A percentile compares a stretch with the other conserved stretches of the same genome.
phyloP scores from a whole-genome alignment of 2,113 vertebrate species.

The Variabilichromis moorii region DNA sequence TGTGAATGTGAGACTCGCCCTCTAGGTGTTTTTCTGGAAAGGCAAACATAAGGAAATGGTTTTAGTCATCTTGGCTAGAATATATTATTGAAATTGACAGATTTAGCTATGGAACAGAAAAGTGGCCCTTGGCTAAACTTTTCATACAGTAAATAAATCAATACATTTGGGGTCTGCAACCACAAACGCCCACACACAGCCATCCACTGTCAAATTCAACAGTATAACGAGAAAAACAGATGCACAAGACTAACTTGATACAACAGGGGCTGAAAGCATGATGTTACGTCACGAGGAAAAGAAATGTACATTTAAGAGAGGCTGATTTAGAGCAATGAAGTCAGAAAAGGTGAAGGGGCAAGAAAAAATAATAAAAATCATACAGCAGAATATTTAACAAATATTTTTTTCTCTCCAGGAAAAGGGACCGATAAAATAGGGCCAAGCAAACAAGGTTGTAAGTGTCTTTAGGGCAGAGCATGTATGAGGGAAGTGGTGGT shows the following conservation, averaged over 20 bases:
- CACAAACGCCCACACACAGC: background rate
- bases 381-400: background rate
- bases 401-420: background rate
- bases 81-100: background rate
- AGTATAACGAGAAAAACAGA: background rate
- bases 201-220: background rate
- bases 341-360: background rate
- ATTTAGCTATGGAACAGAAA: background rate
- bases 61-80: background rate
- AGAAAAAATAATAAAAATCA: background rate
- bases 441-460: conserved; percentile 61
- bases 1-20: background rate
- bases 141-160: background rate
- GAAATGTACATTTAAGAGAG: background rate
- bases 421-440: background rate
- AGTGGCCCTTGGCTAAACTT: background rate
- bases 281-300: background rate
- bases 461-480: conserved; percentile 45
- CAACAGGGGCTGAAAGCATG: background rate
- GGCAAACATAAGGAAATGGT: background rate
- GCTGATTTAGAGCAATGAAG: background rate
- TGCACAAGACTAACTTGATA: background rate
- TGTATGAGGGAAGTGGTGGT: background rate
- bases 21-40: background rate
- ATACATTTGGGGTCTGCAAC: background rate